Evolutionary conservation across 2,888 invertebrate species (phyloP), one percentile per base, ranked within the genome.

Genomic region (Abrostola tripartita): DNA sequence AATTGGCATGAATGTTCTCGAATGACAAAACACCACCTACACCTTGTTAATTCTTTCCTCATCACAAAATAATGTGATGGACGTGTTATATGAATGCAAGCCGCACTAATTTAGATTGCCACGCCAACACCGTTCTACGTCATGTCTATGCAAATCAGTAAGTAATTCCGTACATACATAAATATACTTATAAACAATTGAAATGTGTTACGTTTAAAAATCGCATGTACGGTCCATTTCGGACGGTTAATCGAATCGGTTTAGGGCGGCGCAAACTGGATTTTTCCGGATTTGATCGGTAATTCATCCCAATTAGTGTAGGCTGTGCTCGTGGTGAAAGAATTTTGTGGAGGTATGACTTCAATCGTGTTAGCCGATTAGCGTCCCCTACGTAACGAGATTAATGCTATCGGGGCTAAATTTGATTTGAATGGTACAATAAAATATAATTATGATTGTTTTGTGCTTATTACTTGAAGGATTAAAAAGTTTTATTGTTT

Each of bases 211-310:
- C 63, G 44, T 36, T 38, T 37, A 58, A 62, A 73, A 77, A 61
- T 40, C 52, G 58, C 60, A 59, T 76, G 61, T 24, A 58, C 68
- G 61, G 55, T 55, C 51, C 71, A 79, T 71, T 73, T 67, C 64
- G 53, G 11, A 49, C 61, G 70, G 74, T 74, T 87, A 89, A 88
- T 88, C 75, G 78, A 84, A 87, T 88, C 61, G 71, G 73, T 63
- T 74, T 67, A 79, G 83, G 85, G 85, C 71, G 80, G 74, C 54
- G 68, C 64, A 74, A 84, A 83, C 81, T 80, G 80, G 83, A 82
- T 87, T 88, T 89, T 85, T 81, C 73, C 77, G 81, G 81, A 80
- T 81, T 86, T 84, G 83, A 85, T 86, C 85, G 83, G 82, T 78
- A 78, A 82, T 87, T 85, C 81, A 82, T 78, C 80, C 71, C 85